phyloP scores from a whole-genome alignment of 2,888 invertebrate genomes.

The Lingula anatina region DNA sequence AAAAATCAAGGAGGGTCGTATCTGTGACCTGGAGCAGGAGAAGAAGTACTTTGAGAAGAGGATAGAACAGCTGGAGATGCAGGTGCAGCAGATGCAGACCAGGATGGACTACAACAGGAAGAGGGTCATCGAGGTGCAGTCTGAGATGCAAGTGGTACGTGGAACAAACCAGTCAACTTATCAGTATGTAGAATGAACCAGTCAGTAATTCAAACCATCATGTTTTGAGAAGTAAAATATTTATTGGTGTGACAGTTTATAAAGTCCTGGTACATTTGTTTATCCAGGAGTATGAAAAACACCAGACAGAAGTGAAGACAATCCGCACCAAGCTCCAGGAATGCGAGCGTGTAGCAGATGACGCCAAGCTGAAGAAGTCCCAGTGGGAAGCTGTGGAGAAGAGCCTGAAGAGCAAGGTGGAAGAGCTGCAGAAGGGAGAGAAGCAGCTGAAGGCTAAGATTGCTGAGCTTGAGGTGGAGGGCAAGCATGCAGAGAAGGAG shows the following conservation, averaged over 20 bases:
- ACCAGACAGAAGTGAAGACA: no score
- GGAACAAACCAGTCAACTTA: no score
- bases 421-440: constrained; percentile 18
- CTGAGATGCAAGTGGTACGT: no score
- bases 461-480: no score
- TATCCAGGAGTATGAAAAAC: no score
- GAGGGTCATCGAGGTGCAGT: no score
- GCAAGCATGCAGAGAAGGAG: constrained; percentile 15
- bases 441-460: constrained; percentile 18
- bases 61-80: constrained; percentile 30
- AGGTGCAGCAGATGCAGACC: constrained; percentile 15
- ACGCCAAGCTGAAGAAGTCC: constrained; percentile 22
- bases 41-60: constrained; percentile 33
- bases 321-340: no score
- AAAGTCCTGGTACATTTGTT: no score
- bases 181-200: no score
- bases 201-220: no score
- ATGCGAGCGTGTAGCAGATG: constrained; percentile 22
- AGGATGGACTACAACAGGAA: constrained; percentile 4
- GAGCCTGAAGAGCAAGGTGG: constrained; percentile 44
- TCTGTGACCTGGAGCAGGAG: constrained; percentile 28
- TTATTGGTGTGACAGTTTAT: no score
- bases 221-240: no score
- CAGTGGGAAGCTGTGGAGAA: constrained; percentile 34
- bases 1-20: constrained; percentile 28